These are phyloP conservation scores for Bos indicus DNA, from an alignment of 2,113 vertebrate species.

Conservation along the genomic window DNA sequence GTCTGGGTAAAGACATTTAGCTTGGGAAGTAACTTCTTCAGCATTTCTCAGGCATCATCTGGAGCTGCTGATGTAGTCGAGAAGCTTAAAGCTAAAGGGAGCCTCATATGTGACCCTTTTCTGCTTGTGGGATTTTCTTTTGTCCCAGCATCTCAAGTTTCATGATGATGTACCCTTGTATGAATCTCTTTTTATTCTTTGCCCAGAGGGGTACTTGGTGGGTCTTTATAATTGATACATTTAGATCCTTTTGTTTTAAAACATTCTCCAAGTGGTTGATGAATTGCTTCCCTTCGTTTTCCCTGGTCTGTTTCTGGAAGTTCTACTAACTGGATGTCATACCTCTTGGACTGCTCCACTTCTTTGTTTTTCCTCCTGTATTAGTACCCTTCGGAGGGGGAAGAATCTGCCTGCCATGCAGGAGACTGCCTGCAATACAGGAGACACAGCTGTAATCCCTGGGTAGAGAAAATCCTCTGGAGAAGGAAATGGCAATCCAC, in stretches of 20 bases:
- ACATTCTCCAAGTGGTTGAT: not conserved
- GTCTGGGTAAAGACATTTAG: not conserved
- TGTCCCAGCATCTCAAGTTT: not conserved
- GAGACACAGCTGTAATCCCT: not conserved
- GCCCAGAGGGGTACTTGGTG: not conserved
- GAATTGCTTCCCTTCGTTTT: not conserved
- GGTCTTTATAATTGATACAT: not conserved
- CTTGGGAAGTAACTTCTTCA: not conserved
- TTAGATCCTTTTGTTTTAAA: not conserved
- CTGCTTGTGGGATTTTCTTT: not conserved
- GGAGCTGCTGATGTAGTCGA: not conserved
- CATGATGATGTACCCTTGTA: not conserved
- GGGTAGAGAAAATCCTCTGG: not conserved
- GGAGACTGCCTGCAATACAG: not conserved
- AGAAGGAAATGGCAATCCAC: not conserved
- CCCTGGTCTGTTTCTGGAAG: not conserved
- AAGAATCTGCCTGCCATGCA: not conserved
- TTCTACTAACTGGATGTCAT: not conserved
- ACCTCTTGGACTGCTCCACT: not conserved
- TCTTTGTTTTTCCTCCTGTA: not conserved
- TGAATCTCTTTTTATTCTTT: not conserved
- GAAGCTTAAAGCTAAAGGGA: not conserved
- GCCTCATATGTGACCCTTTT: not conserved
- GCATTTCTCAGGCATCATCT: fast-evolving
- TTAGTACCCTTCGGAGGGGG: not conserved